Evolutionary conservation across 2,888 invertebrate species (phyloP), one percentile per base, ranked within the genome.

Genomic region (Pyrrhia umbra): DNA sequence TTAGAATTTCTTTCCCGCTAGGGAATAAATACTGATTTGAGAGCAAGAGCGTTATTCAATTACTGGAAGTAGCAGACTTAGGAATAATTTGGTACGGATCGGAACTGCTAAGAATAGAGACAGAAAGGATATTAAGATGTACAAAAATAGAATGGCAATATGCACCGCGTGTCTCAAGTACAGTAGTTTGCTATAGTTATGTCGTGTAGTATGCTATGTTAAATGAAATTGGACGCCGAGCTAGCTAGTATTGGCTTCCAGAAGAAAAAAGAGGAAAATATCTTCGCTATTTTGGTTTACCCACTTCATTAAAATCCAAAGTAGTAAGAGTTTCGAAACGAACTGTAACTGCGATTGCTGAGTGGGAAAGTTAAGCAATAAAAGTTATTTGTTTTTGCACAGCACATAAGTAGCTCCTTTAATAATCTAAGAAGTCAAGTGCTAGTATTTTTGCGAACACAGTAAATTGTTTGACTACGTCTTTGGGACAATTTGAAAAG

Each of bases 361-460:
- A 69, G 64, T 23, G 52, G 40, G 23, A 60, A 78, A 78, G 64
- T 79, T 79, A 16, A 63, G 57, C 42, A 63, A 74, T 79, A 77
- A 77, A 79, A 74, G 58, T 79, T 79, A 71, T 70, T 79, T 76
- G 73, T 68, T 78, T 77, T 63, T 74, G 51, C 57, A 61, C 37
- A 68, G 72, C 64, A 68, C 50, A 21, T 64, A 67, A 72, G 55
- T 67, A 67, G 67, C 69, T 68, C 47, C 67, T 76, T 60, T 69
- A 73, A 67, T 70, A 73, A 71, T 54, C 58, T 57, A 60, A 63
- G 60, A 64, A 69, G 50, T 70, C 57, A 73, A 76, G 76, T 73
- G 64, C 54, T 59, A 59, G 58, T 74, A 70, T 73, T 73, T 77
- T 69, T 65, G 57, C 45, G 45, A 27, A 66, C 54, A 37, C 27